Evolutionary conservation across 1,140 invertebrate species (phyloP).

Genomic region (Diprion similis): DNA sequence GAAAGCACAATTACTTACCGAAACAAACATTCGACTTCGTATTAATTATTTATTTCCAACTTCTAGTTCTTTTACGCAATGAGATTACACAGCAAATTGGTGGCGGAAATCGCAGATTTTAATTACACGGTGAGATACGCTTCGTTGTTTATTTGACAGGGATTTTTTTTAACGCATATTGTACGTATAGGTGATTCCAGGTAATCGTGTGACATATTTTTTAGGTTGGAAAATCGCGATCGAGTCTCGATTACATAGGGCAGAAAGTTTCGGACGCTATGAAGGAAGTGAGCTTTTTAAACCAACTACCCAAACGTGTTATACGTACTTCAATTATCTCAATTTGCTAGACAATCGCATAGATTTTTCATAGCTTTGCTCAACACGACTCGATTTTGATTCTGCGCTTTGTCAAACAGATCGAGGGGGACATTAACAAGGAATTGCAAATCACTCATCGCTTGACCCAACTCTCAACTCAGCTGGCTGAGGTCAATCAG

Average conservation of each 20-base stretch:
- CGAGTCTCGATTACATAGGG: conserved; percentile 40
- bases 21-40: background rate
- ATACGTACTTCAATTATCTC: background rate
- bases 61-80: conserved; percentile 44
- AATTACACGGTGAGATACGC: conserved; percentile 37
- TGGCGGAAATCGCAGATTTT: conserved; percentile 42
- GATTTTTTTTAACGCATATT: background rate
- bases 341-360: conserved; percentile 4
- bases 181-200: conserved; percentile 9
- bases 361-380: too few species aligned
- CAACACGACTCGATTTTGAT: background rate
- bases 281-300: conserved; percentile 37
- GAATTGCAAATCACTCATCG: conserved; percentile 49
- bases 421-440: conserved; percentile 44
- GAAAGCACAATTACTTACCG: background rate
- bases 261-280: conserved; percentile 40
- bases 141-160: background rate
- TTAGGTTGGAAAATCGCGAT: conserved; percentile 42
- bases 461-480: conserved; percentile 42
- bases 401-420: conserved; percentile 29
- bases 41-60: background rate
- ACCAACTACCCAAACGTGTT: conserved; percentile 13
- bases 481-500: conserved; percentile 32
- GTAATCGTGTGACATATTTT: conserved; percentile 14
- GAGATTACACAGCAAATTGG: conserved; percentile 40